Conservation (phyloP, 1,140 invertebrate genomes). For the Anoplolepis gracilipes region DNA sequence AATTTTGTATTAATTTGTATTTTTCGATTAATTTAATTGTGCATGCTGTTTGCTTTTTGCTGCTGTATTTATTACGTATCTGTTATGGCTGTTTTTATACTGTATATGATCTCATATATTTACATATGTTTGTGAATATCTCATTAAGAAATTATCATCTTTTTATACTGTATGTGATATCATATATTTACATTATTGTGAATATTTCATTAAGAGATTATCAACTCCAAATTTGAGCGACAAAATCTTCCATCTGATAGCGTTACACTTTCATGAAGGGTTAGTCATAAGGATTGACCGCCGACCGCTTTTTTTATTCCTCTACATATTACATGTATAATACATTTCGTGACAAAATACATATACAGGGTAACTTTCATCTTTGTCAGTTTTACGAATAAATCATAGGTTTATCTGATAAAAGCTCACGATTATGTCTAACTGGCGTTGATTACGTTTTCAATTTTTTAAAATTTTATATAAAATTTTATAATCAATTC, state of each 20-base stretch:
- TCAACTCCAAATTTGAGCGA: slow-evolving; percentile 50
- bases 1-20: too few species aligned
- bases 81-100: background rate
- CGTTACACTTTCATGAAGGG: slow-evolving; percentile 29
- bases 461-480: background rate
- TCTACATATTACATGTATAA: slow-evolving; percentile 11
- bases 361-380: background rate
- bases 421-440: slow-evolving; percentile 35
- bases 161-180: too few species aligned
- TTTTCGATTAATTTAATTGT: too few species aligned
- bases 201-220: slow-evolving; percentile 45
- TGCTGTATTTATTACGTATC: background rate
- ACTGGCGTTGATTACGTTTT: background rate
- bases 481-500: background rate
- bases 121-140: slow-evolving; percentile 9
- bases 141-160: slow-evolving; percentile 56
- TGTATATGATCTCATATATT: background rate
- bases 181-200: background rate
- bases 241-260: slow-evolving; percentile 37
- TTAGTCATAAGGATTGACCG: slow-evolving; percentile 5
- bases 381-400: slow-evolving; percentile 11
- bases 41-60: background rate
- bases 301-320: slow-evolving; percentile 28
- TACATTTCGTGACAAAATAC: slow-evolving; percentile 33
- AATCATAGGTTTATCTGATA: slow-evolving; percentile 53